These are phyloP conservation scores for Carassius carassius DNA, from an alignment of 2,113 vertebrate genomes.

Conservation along the genomic window DNA sequence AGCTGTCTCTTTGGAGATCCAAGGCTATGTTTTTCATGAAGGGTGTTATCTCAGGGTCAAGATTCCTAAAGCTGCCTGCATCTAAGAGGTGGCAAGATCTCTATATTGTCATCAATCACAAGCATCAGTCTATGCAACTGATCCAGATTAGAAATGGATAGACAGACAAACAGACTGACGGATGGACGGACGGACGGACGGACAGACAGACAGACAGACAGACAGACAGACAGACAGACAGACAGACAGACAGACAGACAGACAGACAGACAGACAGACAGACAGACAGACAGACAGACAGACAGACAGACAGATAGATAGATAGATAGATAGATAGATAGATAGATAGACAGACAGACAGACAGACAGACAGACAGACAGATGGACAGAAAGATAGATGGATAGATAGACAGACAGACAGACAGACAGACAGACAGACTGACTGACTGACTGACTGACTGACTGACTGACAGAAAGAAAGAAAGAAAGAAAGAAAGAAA, in stretches of 20 bases:
- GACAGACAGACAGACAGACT: no score
- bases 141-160: neutral
- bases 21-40: neutral
- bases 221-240: neutral
- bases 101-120: neutral
- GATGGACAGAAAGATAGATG: no score
- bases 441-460: no score
- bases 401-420: no score
- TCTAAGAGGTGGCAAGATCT: neutral
- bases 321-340: no score
- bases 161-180: neutral
- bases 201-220: neutral
- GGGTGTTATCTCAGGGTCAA: neutral
- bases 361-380: no score
- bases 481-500: no score
- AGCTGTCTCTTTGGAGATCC: neutral
- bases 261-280: neutral
- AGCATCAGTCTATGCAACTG: neutral
- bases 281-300: neutral
- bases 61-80: neutral
- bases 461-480: no score
- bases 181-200: fast-evolving
- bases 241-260: neutral
- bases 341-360: no score
- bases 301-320: no score